Evolutionary conservation across 2,888 invertebrate species (phyloP).

Genomic region (Nemoura dubitans): DNA sequence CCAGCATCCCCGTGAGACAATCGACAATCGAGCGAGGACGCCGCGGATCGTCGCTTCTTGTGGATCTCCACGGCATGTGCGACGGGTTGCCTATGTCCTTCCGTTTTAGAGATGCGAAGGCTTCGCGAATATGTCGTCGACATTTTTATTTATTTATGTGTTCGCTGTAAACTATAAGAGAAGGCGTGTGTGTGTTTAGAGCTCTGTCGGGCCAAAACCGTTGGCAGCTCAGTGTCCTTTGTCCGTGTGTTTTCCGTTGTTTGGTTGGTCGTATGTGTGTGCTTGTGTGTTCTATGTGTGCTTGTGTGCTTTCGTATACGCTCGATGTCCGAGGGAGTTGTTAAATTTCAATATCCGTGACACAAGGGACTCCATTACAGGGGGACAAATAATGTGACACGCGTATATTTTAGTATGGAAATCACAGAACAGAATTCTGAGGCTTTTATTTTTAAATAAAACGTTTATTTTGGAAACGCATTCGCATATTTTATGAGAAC

Average conservation of each 20-base stretch:
- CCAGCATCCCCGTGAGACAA: not conserved
- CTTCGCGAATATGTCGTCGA: not conserved
- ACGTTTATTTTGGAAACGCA: too few species aligned
- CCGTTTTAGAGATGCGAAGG: not conserved
- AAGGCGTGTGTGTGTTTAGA: not conserved
- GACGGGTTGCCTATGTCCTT: not conserved
- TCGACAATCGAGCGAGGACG: too few species aligned
- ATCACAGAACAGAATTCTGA: not conserved
- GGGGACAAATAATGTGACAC: not conserved
- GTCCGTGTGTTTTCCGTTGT: not conserved
- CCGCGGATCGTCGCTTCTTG: not conserved
- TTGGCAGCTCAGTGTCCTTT: not conserved
- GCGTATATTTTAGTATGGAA: not conserved
- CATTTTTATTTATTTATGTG: slow-evolving; percentile 12
- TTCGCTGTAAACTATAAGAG: not conserved
- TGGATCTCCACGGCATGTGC: too few species aligned
- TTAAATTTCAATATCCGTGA: not conserved
- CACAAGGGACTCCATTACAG: not conserved
- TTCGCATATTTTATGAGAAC: too few species aligned
- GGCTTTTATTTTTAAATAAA: not conserved
- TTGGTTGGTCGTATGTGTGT: not conserved
- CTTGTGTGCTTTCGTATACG: not conserved
- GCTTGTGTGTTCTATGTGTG: too few species aligned
- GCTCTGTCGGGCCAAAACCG: not conserved
- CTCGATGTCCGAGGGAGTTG: not conserved